Base-by-base conservation (phyloP, 37 sponge, comb jelly and placozoan genomes). In the Aplysina aerophoba region DNA sequence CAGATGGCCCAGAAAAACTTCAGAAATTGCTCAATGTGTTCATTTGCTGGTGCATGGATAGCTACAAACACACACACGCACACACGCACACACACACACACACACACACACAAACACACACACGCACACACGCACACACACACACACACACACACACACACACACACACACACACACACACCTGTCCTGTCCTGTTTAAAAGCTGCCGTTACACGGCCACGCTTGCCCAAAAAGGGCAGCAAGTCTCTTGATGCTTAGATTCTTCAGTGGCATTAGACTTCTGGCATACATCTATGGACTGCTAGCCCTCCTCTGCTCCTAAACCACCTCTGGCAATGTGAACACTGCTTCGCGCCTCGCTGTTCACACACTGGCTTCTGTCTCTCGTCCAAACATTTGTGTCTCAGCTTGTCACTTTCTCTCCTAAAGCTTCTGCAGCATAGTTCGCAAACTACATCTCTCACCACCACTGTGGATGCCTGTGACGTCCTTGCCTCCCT, bases 151-250 rank as follows among this genome's bases (percentile, higher is more conserved):
- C n/a, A n/a, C n/a, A n/a, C n/a, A n/a, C n/a, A n/a, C n/a, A n/a
- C n/a, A n/a, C n/a, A n/a, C n/a, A n/a, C n/a, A n/a, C n/a, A n/a
- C n/a, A n/a, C n/a, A n/a, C n/a, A n/a, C n/a, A n/a, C n/a, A n/a
- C n/a, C n/a, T n/a, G n/a, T n/a, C 78, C 78, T 75, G 50, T 75
- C 39, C 78, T 75, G 53, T 75, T 40, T 16, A 59, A 59, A 81
- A 15, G 35, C 82, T 60, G 63, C 78, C 78, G 50, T 35, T 75
- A 75, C 15, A 75, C 54, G 78, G 78, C 54, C 17, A 75, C 78
- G 50, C 78, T 40, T 75, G 15, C 39, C 78, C 78, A 37, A 25
- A 36, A 15, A n/a, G 78, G 78, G 78, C 78, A 75, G 44, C 78
- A 75, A 75, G 78, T 75, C 78, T 41, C 17, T 11, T 15, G 20